Base-by-base conservation (phyloP, 2,888 invertebrate genomes). In the Latrodectus hesperus region DNA sequence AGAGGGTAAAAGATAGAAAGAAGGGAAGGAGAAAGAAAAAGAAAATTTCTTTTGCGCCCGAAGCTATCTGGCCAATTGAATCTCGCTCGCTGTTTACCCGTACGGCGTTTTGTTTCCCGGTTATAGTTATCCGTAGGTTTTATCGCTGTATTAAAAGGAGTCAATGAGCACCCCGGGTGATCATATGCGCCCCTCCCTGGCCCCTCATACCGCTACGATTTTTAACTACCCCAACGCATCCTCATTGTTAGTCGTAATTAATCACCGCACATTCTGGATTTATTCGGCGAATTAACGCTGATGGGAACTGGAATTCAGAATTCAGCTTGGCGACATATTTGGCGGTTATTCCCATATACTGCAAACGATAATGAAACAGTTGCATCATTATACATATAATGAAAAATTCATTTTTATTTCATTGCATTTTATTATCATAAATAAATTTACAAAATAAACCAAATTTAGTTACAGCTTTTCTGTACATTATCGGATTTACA, bases 81-180 rank as follows among this genome's bases (percentile, higher is more conserved):
- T 86, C 86, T 81, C 86, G 65, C 71, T 76, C 65, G 86, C 76
- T 86, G 86, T 86, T 86, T 86, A 81, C 86, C 81, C 86, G 86
- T 81, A 81, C 86, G 67, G 64, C 71, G 75, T 86, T 85, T 86
- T 86, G 86, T 86, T 86, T 86, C 81, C 71, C 76, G 81, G 80
- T 86, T 81, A 81, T 81, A 68, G 81, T 86, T 86, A 86, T 86
- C 81, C 71, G 71, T n/a, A 79, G 64, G 81, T 80, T 81, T 81
- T 86, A 86, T 86, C 81, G 79, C 72, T 70, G 76, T 81, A 81
- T 86, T 86, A 86, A 81, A 64, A 65, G 38, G 86, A 76, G 81
- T 76, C 76, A 72, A 72, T 81, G 81, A 68, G 65, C 38, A 67
- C 22, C 76, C 60, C 38, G 17, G 65, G 68, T 73, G 73, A 81